Base-by-base conservation (phyloP, 2,797 vertebrate genomes). In the Spinibarbus caldwelli region DNA sequence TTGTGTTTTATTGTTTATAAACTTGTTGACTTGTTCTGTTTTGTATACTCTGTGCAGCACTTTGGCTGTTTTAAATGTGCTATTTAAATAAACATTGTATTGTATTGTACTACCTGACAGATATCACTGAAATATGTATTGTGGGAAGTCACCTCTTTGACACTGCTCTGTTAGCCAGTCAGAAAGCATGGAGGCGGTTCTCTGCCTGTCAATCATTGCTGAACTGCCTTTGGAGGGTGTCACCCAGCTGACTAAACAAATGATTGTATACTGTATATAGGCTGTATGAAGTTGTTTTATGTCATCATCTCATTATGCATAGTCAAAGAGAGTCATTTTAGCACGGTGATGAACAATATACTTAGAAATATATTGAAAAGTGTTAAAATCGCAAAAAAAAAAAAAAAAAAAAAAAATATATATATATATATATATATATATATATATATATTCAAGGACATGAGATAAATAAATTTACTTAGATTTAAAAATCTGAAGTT, bases 191-290 rank as follows among this genome's bases (percentile, higher is more conserved):
- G 59, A 64, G 59, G 5, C 59, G 6, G 59, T 64, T 64, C 2
- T 75, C 17, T 49, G 71, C 29, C 29, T 75, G 71, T 75, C 71
- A 75, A 23, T 75, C 45, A 75, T 52, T 49, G 26, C 17, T 73
- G 9, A 73, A 0, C 5, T 49, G 71, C 31, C 71, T 73, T 73
- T 45, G 23, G 23, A 71, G 23, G 38, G 38, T 0, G 5, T 68
- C 9, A 38, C 66, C 66, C 9, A 38, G 31, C 64, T 68, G 34
- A 38, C 21, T 64, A 0, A 7, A 15, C 23, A 71, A n/a, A 15
- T 70, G 21, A 14, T 6, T 70, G 21, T 23, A 70, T n/a, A n/a
- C n/a, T n/a, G n/a, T n/a, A 41, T n/a, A n/a, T n/a, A n/a, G 15
- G 6, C 2, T 41, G 5, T 70, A 15, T n/a, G 19, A 57, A 57